Conservation (phyloP, 2,888 invertebrate species). For the Watsonalla binaria region DNA sequence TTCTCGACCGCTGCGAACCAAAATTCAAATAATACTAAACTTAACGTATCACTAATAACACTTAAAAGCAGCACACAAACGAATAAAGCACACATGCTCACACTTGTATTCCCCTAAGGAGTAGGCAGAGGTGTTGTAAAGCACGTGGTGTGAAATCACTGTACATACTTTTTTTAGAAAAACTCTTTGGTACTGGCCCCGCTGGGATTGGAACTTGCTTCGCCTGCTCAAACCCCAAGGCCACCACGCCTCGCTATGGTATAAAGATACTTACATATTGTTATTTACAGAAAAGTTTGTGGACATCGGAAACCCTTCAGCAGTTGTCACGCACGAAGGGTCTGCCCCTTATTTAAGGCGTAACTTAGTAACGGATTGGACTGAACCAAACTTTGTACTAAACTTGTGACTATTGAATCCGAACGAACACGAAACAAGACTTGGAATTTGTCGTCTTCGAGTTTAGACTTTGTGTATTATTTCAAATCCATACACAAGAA, state of each 20-base stretch:
- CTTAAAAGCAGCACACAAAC: too few relatives aligned
- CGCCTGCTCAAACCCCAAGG: too few relatives aligned
- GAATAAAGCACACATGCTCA: too few relatives aligned
- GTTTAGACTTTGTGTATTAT: neutral
- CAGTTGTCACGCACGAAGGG: conserved; percentile 31
- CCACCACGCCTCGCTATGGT: neutral
- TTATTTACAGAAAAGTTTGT: conserved; percentile 34
- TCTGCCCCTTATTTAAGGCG: conserved; percentile 43
- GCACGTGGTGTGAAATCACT: too few relatives aligned
- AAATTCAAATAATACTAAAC: too few relatives aligned
- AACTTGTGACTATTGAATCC: conserved; percentile 22
- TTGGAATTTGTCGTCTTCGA: neutral
- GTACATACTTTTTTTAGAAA: too few relatives aligned
- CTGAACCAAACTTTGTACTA: conserved; percentile 21
- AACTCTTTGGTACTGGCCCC: too few relatives aligned
- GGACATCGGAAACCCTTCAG: conserved; percentile 50
- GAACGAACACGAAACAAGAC: conserved; percentile 11
- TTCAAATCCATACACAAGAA: too few relatives aligned
- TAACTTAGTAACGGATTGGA: conserved; percentile 44
- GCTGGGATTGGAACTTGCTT: too few relatives aligned
- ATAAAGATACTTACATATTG: neutral
- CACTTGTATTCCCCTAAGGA: too few relatives aligned
- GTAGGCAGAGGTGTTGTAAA: too few relatives aligned
- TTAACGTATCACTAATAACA: too few relatives aligned
- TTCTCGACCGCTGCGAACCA: neutral